Evolutionary conservation across 1,140 invertebrate species (phyloP), one percentile per base, ranked within the genome.

Genomic region (Helicoverpa zea): DNA sequence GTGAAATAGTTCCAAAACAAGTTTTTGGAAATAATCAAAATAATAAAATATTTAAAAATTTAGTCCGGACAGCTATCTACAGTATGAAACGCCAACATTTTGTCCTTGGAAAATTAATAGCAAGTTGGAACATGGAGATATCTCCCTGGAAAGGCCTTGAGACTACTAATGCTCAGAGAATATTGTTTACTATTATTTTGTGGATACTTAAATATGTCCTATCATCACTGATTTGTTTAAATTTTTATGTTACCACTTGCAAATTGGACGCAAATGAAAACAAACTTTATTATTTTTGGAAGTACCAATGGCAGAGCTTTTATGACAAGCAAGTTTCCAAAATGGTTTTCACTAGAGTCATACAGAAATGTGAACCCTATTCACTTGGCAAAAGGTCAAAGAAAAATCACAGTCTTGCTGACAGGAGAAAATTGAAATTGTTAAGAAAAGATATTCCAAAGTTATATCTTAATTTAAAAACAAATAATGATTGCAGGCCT

Each of bases 171-270:
- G 51, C 83, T 74, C 81, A 78, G 73, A 77, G 83, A 72, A 79
- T 94, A 74, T 81, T 95, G 35, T 76, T 77, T 58, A 84, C 80
- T 73, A 84, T 92, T 70, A 12, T 94, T 5, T 12, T 84, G 56
- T 95, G 94, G 92, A 83, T 95, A 61, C 79, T 90, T 3, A 89
- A 89, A 87, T 86, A 91, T 85, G 80, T 94, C 77, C 78, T 95
- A 68, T 90, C 94, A 23, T 81, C 92, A 56, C 91, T 95, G 18
- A 89, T 95, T 73, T 88, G 84, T 29, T 83, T 95, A 29, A 94
- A 92, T 59, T 95, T 95, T 87, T 94, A 93, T 89, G 90, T 95
- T 5, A 95, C 95, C 14, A 92, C 92, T 63, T 91, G 92, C 66
- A 94, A 94, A 90, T 75, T 92, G n/a, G 89, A 95, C 79, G 66